These are phyloP conservation scores for Sylvia atricapilla DNA, from an alignment of 2,113 vertebrate species.

Conservation along the genomic window DNA sequence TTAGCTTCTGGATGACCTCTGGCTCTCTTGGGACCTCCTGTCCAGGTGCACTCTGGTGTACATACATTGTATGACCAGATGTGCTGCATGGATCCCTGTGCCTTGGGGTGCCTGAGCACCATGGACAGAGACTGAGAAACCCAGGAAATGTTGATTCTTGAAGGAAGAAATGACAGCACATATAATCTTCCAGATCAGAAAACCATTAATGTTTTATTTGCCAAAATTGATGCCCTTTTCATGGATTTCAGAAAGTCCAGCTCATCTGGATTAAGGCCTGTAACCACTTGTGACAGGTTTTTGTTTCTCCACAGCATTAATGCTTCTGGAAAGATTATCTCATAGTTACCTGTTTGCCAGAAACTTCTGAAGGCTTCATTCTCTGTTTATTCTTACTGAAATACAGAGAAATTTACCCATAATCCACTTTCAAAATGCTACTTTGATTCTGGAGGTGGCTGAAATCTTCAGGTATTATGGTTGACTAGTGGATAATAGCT, in stretches of 20 bases:
- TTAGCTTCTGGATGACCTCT: not conserved
- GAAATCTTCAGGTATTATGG: not conserved
- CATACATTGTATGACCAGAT: rapidly evolving
- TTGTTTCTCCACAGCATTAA: not conserved
- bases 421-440: not conserved
- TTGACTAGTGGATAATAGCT: not conserved
- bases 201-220: not conserved
- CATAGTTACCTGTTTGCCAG: not conserved
- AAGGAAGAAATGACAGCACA: not conserved
- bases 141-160: not conserved
- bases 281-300: not conserved
- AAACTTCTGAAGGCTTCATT: not conserved
- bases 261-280: not conserved
- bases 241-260: not conserved
- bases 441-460: not conserved
- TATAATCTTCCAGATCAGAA: not conserved
- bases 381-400: not conserved
- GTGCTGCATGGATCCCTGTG: rapidly evolving
- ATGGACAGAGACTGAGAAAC: constrained; percentile 27
- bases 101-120: not conserved
- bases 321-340: not conserved
- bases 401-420: not conserved
- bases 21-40: not conserved
- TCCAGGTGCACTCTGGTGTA: not conserved
- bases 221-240: not conserved